phyloP scores from a whole-genome alignment of 2,797 vertebrate genomes.

The Tauraco hartlaubi region DNA sequence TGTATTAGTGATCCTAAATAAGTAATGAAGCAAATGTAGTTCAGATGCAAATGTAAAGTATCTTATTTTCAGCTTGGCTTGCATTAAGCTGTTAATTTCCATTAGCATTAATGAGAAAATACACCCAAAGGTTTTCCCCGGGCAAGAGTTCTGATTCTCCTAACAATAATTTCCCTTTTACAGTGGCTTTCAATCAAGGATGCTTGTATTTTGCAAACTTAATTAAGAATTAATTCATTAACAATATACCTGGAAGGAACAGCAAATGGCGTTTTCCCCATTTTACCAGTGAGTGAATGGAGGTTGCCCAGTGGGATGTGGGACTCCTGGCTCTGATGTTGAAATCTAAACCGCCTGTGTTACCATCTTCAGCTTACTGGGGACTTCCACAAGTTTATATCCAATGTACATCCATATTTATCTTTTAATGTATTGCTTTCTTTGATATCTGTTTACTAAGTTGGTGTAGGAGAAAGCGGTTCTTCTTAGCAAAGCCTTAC shows the following conservation, averaged over 20 bases:
- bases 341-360: not conserved
- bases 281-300: not conserved
- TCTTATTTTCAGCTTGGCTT: constrained; percentile 48
- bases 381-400: not conserved
- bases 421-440: fast-evolving
- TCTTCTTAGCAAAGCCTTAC: not conserved
- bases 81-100: constrained; percentile 50
- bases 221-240: constrained; percentile 66
- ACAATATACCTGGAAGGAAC: not conserved
- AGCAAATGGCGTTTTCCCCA: not conserved
- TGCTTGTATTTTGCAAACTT: constrained; percentile 62
- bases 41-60: constrained; percentile 48
- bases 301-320: not conserved
- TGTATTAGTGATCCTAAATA: not conserved
- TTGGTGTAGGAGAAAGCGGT: not conserved
- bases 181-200: constrained; percentile 17
- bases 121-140: constrained; percentile 35
- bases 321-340: not conserved
- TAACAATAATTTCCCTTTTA: constrained; percentile 39
- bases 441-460: not conserved
- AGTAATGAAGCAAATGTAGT: not conserved
- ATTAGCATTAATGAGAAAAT: constrained; percentile 54
- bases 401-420: fast-evolving
- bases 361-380: not conserved
- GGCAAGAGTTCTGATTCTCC: constrained; percentile 34